Conservation (phyloP, 2,888 invertebrate genomes). For the Dexiosoma caninum region DNA sequence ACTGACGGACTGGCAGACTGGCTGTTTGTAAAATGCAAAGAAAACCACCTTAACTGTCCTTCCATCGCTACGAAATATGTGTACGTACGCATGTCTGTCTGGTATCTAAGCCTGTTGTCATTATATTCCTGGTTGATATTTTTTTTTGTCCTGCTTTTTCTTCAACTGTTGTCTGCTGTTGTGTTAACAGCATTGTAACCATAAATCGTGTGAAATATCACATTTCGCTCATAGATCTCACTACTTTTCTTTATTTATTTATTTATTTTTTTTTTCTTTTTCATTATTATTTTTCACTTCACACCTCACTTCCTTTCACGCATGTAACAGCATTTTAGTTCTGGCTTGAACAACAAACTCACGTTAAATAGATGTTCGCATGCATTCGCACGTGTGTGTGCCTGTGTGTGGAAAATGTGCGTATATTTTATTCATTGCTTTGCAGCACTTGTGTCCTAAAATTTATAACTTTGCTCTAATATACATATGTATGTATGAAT, state of each 20-base stretch:
- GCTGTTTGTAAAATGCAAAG: slow-evolving; percentile 4
- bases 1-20: too few relatives aligned
- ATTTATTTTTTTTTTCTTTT: background rate
- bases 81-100: too few relatives aligned
- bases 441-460: slow-evolving; percentile 44
- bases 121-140: slow-evolving; percentile 21
- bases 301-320: slow-evolving; percentile 18
- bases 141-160: background rate
- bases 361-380: slow-evolving; percentile 14
- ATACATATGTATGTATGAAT: slow-evolving; percentile 18
- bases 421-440: background rate
- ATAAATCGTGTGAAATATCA: slow-evolving; percentile 78
- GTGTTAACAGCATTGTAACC: slow-evolving; percentile 72
- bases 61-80: slow-evolving; percentile 57
- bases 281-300: too few relatives aligned
- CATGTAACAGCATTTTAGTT: slow-evolving; percentile 37
- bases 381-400: background rate
- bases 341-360: slow-evolving; percentile 28
- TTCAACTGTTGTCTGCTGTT: slow-evolving; percentile 58
- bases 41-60: slow-evolving; percentile 38
- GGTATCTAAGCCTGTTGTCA: slow-evolving; percentile 49
- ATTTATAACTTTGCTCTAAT: slow-evolving; percentile 45
- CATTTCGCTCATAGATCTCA: slow-evolving; percentile 72
- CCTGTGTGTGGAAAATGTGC: background rate
- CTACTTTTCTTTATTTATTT: slow-evolving; percentile 6